Conservation (phyloP, 1,140 invertebrate genomes). For the Calephelis virginiensis region DNA sequence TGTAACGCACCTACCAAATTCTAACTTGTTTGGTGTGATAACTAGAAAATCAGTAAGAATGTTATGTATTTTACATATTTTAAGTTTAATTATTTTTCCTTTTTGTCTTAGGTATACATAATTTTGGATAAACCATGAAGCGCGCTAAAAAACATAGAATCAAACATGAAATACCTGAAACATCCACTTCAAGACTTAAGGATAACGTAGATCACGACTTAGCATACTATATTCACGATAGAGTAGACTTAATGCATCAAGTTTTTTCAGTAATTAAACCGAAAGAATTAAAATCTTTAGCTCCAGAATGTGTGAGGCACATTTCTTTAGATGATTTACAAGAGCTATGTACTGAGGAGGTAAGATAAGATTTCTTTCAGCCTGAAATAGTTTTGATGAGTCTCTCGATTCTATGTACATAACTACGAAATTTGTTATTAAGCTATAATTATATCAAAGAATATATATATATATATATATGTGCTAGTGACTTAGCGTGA, state of each 20-base stretch:
- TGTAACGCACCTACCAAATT: too few relatives aligned
- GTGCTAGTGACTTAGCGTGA: too few relatives aligned
- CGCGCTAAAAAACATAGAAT: constrained; percentile 46
- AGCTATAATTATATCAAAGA: too few relatives aligned
- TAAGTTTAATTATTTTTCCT: too few relatives aligned
- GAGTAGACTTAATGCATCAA: constrained; percentile 82
- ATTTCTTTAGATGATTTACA: constrained; percentile 80
- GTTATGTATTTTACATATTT: too few relatives aligned
- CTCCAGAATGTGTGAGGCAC: constrained; percentile 80
- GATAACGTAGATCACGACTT: constrained; percentile 66
- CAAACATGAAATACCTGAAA: constrained; percentile 48
- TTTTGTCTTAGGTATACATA: neutral
- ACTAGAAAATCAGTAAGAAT: too few relatives aligned
- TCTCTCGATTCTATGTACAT: too few relatives aligned
- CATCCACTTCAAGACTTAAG: constrained; percentile 36
- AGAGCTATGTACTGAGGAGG: constrained; percentile 81
- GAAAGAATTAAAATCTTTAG: constrained; percentile 81
- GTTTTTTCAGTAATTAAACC: constrained; percentile 81
- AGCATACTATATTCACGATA: constrained; percentile 81
- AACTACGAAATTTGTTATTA: too few relatives aligned
- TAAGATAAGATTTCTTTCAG: constrained; percentile 26
- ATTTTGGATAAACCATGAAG: constrained; percentile 39
- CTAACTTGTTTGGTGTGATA: too few relatives aligned
- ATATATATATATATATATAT: too few relatives aligned
- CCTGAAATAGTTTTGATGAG: too few relatives aligned